Base-by-base conservation (phyloP, 1,140 invertebrate genomes). In the Neodiprion fabricii region DNA sequence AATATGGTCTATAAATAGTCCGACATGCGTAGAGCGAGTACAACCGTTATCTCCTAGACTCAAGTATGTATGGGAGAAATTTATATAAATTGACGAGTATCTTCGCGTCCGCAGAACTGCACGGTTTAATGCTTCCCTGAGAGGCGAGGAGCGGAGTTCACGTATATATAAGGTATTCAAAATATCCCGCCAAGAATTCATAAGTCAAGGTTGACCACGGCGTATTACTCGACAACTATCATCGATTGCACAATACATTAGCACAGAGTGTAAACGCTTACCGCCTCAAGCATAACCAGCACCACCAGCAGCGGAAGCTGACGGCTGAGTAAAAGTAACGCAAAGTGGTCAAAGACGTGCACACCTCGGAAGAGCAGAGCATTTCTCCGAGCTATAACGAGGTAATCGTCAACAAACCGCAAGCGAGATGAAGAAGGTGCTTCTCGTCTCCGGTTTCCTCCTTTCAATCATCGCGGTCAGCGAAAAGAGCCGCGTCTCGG, bases 241-340 rank as follows among this genome's bases (percentile, higher is more conserved):
- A 61, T 61, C n/a, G 53, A 61, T 9, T 61, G 53, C 53, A 61
- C n/a, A 61, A 61, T 17, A 61, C 53, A 61, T 61, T 61, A 61
- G 53, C 53, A 17, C n/a, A 12, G 53, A 3, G 28, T 40, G 28
- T 40, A 40, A 40, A 40, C 28, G 28, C 28, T 40, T 5, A 40
- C 28, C 28, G 1, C 28, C 28, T 40, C 28, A 40, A 40, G 28
- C 28, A 40, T 40, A 40, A 40, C 28, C 5, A 40, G 5, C 28
- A 40, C 28, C 28, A 40, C 1, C 5, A 40, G 28, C 28, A 61
- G 53, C 53, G 9, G 11, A 4, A 9, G 11, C n/a, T 61, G 53
- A 17, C n/a, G n/a, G n/a, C 11, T 61, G 28, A 40, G 53, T 61
- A 14, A 61, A 9, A 61, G 53, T 61, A 9, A 61, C 53, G 53